Base-by-base conservation (phyloP, 2,797 vertebrate species). In the Thunnus albacares region DNA sequence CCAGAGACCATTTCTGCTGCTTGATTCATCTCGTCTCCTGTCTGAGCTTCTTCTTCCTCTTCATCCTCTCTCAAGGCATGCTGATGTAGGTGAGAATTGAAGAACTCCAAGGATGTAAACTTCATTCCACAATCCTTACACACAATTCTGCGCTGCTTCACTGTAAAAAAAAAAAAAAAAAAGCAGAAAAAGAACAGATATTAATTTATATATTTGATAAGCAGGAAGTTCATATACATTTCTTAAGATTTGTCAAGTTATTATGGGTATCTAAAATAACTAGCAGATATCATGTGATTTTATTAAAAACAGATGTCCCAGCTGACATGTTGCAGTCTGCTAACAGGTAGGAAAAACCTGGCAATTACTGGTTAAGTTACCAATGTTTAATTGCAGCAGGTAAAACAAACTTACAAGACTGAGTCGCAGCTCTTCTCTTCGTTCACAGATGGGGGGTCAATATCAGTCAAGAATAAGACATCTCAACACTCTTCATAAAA, bases 41-140 rank as follows among this genome's bases (percentile, higher is more conserved):
- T 51, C 15, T 26, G 26, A 26, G 45, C 47, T 33, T 18, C 45
- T 11, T 30, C 71, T 4, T 76, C 56, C 0, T 68, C 57, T 5
- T 41, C 56, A 3, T 84, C 75, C 13, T 85, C 87, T 6, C 89
- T 82, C 57, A 89, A 14, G 6, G 80, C 79, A 14, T 93, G 90
- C 45, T 87, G 86, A 43, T 88, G 84, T 43, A 90, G 87, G 52
- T 94, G 92, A 68, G 81, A 87, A 68, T 77, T 61, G 41, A 85
- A 93, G 63, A 68, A 20, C 0, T 88, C 79, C 62, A 1, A 66
- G 66, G 70, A 2, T 15, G 83, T 67, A 49, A 94, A 95, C 49
- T 26, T 77, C 71, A 90, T 84, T 62, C 91, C 89, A 77, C 93
- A 94, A 26, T 91, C 91, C 49, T 85, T 45, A 77, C 92, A 94